Percentiles rank a stretch among this genome's conserved stretches.
phyloP scores from a whole-genome alignment of 2,113 vertebrate species.

The Chrysemys picta region DNA sequence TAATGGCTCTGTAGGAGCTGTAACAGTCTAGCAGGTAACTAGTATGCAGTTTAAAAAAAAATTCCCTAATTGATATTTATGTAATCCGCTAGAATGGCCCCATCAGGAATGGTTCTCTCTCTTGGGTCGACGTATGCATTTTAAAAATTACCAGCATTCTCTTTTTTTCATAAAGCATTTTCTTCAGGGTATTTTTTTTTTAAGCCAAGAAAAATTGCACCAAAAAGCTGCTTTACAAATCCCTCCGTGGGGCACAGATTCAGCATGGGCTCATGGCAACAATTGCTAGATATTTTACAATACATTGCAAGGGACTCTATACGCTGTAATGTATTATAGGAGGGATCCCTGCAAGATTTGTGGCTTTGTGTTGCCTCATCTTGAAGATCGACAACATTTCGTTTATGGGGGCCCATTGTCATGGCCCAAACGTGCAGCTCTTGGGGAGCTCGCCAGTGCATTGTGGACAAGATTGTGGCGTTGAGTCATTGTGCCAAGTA shows the following conservation, averaged over 20 bases:
- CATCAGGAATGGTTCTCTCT: neutral
- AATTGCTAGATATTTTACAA: neutral
- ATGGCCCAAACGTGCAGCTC: neutral
- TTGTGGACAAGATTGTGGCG: neutral
- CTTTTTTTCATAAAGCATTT: neutral
- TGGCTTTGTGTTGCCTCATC: neutral
- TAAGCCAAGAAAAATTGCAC: neutral
- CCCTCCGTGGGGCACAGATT: neutral
- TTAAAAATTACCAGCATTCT: neutral
- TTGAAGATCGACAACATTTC: neutral
- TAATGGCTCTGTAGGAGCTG: neutral
- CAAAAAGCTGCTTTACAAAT: neutral
- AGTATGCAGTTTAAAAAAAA: neutral
- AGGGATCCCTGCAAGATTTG: neutral
- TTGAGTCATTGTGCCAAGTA: neutral
- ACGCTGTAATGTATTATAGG: neutral
- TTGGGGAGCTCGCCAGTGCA: neutral
- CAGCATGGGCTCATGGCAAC: neutral
- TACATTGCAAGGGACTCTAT: neutral
- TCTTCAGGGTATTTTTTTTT: too few relatives aligned
- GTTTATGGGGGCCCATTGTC: neutral
- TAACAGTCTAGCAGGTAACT: neutral
- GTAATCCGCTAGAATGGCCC: neutral
- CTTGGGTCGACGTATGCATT: neutral
- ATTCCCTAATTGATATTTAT: neutral